Evolutionary conservation across 2,113 vertebrate species (phyloP), one percentile per base, ranked within the genome.

Genomic region (Neodontobutis hainanensis): DNA sequence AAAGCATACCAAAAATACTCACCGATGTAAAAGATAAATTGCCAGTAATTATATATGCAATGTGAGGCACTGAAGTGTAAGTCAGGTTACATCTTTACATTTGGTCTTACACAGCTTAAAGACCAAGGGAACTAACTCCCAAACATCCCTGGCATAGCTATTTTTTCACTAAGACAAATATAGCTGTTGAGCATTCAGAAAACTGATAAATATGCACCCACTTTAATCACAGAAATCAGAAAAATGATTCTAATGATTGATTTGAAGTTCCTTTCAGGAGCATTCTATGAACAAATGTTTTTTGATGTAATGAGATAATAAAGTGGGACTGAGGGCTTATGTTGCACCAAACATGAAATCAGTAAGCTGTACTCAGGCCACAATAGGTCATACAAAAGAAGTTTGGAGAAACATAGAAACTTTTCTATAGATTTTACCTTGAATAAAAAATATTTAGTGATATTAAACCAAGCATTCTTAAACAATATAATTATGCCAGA

Each of bases 91-190:
- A 36, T 38, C 14, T 15, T 34, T n/a, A 55, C 52, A 55, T 55
- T 38, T 55, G 52, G 38, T 55, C 52, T 55, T 38, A 9, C 52
- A 55, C 52, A 79, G 61, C 65, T 67, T 73, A 59, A 4, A 8
- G 12, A 52, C 16, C 27, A 27, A 27, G 19, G 3, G 19, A 83
- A 89, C 87, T 75, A 84, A 56, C 73, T 77, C 62, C 60, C 49
- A 66, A 68, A 67, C 56, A 83, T 46, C 43, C 50, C 60, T 47
- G 52, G 68, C 50, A 70, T 40, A 64, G 74, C 65, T 70, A 72
- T 89, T 89, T 90, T 87, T 42, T 64, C 75, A 52, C 66, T 43
- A 7, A n/a, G 60, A 78, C 69, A 88, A 79, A 84, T 82, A 78
- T 80, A 82, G 75, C 64, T 56, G 55, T 35, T 14, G 42, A 65